phyloP scores from a whole-genome alignment of 2,797 vertebrate genomes.

The Lepilemur ruficaudatus region DNA sequence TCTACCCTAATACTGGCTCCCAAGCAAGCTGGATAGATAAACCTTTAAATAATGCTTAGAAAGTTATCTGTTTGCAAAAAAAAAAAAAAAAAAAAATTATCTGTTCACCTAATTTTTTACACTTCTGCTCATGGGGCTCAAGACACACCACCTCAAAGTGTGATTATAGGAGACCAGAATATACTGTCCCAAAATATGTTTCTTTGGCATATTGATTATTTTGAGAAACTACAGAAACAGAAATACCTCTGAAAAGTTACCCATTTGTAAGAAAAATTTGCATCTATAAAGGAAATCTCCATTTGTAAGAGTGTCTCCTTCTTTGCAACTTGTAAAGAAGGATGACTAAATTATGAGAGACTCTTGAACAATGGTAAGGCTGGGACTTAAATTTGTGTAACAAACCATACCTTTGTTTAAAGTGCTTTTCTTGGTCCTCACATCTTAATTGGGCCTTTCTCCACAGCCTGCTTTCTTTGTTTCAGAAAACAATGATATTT shows the following conservation, averaged over 20 bases:
- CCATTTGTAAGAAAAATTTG: not conserved
- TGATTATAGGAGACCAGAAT: not conserved
- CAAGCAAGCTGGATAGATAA: not conserved
- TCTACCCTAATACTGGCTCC: not conserved
- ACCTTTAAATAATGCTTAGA: slow-evolving; percentile 14
- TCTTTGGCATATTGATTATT: not conserved
- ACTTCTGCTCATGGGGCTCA: not conserved
- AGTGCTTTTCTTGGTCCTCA: not conserved
- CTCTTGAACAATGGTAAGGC: not conserved
- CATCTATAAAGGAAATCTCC: not conserved
- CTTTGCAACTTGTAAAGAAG: not conserved
- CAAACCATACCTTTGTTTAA: not conserved
- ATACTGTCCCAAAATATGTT: not conserved
- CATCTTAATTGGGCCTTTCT: not conserved
- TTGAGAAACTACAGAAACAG: not conserved
- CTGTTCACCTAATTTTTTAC: not conserved
- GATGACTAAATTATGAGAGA: not conserved
- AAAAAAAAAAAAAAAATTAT: no score
- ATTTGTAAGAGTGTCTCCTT: not conserved
- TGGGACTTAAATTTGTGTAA: not conserved
- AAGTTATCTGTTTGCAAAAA: no score
- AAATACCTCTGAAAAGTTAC: not conserved
- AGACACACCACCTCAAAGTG: not conserved
- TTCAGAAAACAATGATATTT: not conserved
- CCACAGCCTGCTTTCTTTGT: not conserved